A percentile compares a stretch with the other conserved stretches of the same genome.
Evolutionary conservation across 2,113 vertebrate species (phyloP).

Genomic region (Pleuronectes platessa): DNA sequence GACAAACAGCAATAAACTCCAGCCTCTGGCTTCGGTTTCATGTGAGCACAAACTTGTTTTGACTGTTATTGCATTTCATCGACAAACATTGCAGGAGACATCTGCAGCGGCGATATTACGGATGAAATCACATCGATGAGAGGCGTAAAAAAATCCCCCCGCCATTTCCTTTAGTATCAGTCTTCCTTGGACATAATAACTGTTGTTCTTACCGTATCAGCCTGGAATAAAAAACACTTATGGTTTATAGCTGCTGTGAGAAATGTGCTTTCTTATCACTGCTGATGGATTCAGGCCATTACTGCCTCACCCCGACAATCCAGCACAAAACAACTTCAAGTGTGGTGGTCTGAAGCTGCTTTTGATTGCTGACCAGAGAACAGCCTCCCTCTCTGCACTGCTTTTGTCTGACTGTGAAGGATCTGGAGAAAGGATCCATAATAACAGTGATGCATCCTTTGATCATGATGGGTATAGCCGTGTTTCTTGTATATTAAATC

Average conservation of each 20-base stretch:
- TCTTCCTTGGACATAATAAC: slow-evolving; percentile 65
- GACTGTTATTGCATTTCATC: slow-evolving; percentile 62
- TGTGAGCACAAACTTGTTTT: slow-evolving; percentile 62
- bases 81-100: slow-evolving; percentile 53
- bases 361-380: slow-evolving; percentile 1
- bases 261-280: slow-evolving; percentile 71
- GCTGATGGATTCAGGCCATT: slow-evolving; percentile 70
- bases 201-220: slow-evolving; percentile 68
- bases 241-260: slow-evolving; percentile 60
- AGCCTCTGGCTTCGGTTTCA: slow-evolving; percentile 62
- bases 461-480: not conserved
- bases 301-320: slow-evolving; percentile 56
- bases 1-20: slow-evolving; percentile 62
- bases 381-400: not conserved
- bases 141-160: slow-evolving; percentile 43
- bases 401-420: not conserved
- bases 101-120: slow-evolving; percentile 51
- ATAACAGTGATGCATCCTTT: slow-evolving; percentile 6
- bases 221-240: slow-evolving; percentile 57
- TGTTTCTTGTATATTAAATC: not conserved
- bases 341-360: slow-evolving; percentile 32
- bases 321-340: slow-evolving; percentile 57
- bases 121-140: slow-evolving; percentile 53
- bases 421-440: slow-evolving; percentile 6
- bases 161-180: slow-evolving; percentile 57